phyloP scores from a whole-genome alignment of 2,888 invertebrate genomes.

The Hydraecia micacea region DNA sequence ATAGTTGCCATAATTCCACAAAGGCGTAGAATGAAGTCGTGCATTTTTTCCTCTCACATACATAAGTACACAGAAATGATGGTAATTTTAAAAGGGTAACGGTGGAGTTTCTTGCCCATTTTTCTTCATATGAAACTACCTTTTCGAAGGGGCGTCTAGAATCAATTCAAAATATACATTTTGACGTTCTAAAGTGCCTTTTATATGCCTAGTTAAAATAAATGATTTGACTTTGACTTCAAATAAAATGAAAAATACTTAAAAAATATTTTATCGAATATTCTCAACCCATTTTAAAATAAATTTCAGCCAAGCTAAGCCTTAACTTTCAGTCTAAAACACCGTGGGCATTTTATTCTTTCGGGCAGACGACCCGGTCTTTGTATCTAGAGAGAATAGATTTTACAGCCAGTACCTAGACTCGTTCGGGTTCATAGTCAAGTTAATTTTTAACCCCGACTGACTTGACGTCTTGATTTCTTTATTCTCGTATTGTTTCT shows the following conservation, averaged over 20 bases:
- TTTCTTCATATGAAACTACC: too few relatives aligned
- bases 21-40: neutral
- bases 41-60: neutral
- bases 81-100: neutral
- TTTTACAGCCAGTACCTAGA: conserved; percentile 54
- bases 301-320: conserved; percentile 10
- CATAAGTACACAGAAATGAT: neutral
- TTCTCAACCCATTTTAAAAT: conserved; percentile 7
- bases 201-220: too few relatives aligned
- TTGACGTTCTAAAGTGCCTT: too few relatives aligned
- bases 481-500: conserved; percentile 37
- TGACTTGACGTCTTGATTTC: conserved; percentile 52
- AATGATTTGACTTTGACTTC: too few relatives aligned
- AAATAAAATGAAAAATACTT: too few relatives aligned
- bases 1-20: neutral
- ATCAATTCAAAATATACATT: too few relatives aligned
- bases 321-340: conserved; percentile 60
- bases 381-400: conserved; percentile 68
- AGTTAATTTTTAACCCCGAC: conserved; percentile 57
- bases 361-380: conserved; percentile 61
- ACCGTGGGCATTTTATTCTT: conserved; percentile 68
- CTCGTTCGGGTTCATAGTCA: conserved; percentile 55
- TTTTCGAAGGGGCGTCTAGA: too few relatives aligned
- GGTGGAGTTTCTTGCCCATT: too few relatives aligned
- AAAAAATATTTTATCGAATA: too few relatives aligned